Base-by-base conservation (phyloP, 2,113 vertebrate species). In the Hemiprocne comata region DNA sequence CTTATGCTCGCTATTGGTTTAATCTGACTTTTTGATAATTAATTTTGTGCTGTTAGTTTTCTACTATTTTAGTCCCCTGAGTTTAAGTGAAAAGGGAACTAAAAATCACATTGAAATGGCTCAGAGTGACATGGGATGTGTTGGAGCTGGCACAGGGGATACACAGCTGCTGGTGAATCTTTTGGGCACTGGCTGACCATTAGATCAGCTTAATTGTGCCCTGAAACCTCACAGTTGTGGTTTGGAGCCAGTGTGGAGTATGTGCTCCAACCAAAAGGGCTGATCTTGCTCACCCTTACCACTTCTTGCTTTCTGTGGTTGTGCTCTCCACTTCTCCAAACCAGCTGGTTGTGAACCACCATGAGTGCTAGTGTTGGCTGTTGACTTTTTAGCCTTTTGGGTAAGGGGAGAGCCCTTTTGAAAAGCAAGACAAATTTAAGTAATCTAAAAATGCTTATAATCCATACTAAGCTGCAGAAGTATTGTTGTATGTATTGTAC, bases 91-190 rank as follows among this genome's bases (percentile, higher is more conserved):
- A 69, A 84, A 67, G 26, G 21, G 55, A 78, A 20, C 38, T 81
- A 28, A 78, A 90, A 74, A 73, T 60, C 40, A 28, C 55, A 42
- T 21, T 9, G 53, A 60, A 3, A 76, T 80, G 64, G 13, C 62
- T 66, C 29, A 10, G 11, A 66, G 69, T 89, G 72, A 57, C 20
- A 5, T 0, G 0, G 61, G 42, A 7, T 38, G 38, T 0, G 0
- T 55, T 87, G 42, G 80, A 78, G 53, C 65, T 85, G 83, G 64
- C 20, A 26, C 0, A 1, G 16, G 72, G 61, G 33, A 61, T 21
- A 10, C 38, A 48, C 33, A 50, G 65, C 86, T 92, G 72, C 33
- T 51, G 11, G 24, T 6, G 53, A 46, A 31, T 80, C 86, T 33
- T 80, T 36, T 81, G 53, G 57, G 61, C 44, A 25, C 42, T 67